Base-by-base conservation (phyloP, 2,113 vertebrate genomes). In the Phylloscopus trochilus region DNA sequence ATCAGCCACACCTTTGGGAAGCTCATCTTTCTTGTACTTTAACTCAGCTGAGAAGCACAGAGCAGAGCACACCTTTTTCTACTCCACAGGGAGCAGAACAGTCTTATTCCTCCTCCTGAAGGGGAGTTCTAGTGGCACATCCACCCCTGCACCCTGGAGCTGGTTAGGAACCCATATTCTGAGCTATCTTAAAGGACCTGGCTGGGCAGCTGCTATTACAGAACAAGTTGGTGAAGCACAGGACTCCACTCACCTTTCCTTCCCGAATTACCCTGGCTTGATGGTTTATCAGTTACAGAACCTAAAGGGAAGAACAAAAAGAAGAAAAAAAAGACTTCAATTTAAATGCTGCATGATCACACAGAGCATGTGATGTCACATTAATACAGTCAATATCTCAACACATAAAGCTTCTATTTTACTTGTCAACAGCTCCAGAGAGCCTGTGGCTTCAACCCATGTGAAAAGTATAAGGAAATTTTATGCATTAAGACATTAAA, bases 221-320 rank as follows among this genome's bases (percentile, higher is more conserved):
- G 21, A 90, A 96, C 85, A 83, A 92, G 88, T 56, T 68, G 80
- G 37, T 69, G 46, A 96, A 97, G 93, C 98, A 77, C 92, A 96
- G 98, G 98, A 98, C 98, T 98, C 96, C 96, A 98, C 99, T 99
- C 99, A 99, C 99, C 99, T 99, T 99, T 99, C 98, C 98, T 98
- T 89, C 99, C 99, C 1, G 99, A 98, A 97, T 98, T 99, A 92
- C 98, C 98, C 87, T 99, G 98, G 97, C 98, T 99, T 26, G 98
- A 97, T 59, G 99, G 99, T 95, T 99, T 99, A 95, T 99, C 99
- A 18, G 99, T 99, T 97, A 99, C 99, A 93, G 99, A 99, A 98
- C 99, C 99, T 99, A 95, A 43, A 90, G 15, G 43, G 27, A 20
- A n/a, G 20, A 35, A 89, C 94, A 93, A 89, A 97, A 87, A 37